phyloP scores from a whole-genome alignment of 1,140 invertebrate species.

The Caenorhabditis tropicalis region DNA sequence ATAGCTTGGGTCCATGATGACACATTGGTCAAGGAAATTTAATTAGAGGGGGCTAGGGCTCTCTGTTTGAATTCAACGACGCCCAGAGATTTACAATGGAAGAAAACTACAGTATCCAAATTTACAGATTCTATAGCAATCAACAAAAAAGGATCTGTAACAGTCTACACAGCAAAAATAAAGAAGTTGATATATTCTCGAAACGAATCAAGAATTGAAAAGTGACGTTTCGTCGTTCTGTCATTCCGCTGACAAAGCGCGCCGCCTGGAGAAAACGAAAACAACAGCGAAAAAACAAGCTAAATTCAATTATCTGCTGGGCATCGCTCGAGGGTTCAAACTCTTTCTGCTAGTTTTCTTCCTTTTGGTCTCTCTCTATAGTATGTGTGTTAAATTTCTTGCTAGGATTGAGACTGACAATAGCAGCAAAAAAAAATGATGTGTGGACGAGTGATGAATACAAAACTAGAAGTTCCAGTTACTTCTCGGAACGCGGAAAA shows the following conservation, averaged over 20 bases:
- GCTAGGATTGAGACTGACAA: background rate
- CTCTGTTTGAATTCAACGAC: no score
- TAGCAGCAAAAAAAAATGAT: background rate
- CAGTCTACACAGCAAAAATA: background rate
- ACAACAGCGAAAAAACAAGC: constrained; percentile 27
- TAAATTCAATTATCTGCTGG: constrained; percentile 38
- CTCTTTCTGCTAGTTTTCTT: background rate
- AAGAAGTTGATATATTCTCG: background rate
- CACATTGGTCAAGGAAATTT: no score
- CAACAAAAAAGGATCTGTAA: no score
- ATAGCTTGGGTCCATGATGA: no score
- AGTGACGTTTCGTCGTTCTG: constrained; percentile 22
- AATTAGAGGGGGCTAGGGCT: no score
- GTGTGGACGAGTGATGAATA: background rate
- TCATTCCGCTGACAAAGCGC: background rate
- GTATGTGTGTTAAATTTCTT: no score
- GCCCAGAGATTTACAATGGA: no score
- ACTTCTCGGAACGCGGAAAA: background rate
- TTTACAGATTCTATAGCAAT: no score
- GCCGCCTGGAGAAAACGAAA: background rate
- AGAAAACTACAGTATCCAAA: no score
- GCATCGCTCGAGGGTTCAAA: constrained; percentile 21
- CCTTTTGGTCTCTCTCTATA: background rate
- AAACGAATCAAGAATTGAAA: constrained; percentile 20
- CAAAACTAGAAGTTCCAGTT: background rate